These are phyloP conservation scores for Notarius lentiginosus DNA, from an alignment of 2,113 vertebrate genomes.

Conservation along the genomic window DNA sequence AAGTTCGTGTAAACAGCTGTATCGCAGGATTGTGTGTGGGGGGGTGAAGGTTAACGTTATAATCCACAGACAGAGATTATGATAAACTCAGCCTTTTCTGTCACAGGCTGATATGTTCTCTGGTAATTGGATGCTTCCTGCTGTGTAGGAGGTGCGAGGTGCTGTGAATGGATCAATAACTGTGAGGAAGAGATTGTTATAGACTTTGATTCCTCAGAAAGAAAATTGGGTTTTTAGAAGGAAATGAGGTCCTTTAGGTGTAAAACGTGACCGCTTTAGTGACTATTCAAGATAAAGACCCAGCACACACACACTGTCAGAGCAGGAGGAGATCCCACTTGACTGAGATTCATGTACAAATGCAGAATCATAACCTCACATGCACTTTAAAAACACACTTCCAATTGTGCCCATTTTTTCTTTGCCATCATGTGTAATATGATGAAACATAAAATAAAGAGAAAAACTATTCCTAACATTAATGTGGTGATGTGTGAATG, in stretches of 20 bases:
- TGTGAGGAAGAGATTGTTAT: neutral
- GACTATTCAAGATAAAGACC: neutral
- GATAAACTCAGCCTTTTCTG: slow-evolving; percentile 24
- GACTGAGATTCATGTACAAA: neutral
- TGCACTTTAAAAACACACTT: neutral
- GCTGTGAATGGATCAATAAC: neutral
- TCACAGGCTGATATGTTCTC: neutral
- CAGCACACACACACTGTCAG: neutral
- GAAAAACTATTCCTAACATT: too few relatives aligned
- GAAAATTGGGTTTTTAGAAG: slow-evolving; percentile 15
- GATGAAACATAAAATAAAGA: neutral
- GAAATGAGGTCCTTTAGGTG: neutral
- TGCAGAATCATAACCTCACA: neutral
- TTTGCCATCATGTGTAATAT: neutral
- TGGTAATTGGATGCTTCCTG: slow-evolving; percentile 12
- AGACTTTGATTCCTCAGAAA: neutral
- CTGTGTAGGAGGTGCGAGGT: neutral
- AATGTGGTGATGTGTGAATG: too few relatives aligned
- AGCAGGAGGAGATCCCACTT: neutral
- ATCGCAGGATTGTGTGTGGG: neutral
- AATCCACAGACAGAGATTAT: neutral
- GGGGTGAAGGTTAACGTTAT: neutral
- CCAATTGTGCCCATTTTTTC: neutral
- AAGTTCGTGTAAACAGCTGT: neutral
- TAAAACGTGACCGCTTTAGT: neutral